Evolutionary conservation across 1,140 invertebrate species (phyloP).

Genomic region (Geopemphigus sp.): DNA sequence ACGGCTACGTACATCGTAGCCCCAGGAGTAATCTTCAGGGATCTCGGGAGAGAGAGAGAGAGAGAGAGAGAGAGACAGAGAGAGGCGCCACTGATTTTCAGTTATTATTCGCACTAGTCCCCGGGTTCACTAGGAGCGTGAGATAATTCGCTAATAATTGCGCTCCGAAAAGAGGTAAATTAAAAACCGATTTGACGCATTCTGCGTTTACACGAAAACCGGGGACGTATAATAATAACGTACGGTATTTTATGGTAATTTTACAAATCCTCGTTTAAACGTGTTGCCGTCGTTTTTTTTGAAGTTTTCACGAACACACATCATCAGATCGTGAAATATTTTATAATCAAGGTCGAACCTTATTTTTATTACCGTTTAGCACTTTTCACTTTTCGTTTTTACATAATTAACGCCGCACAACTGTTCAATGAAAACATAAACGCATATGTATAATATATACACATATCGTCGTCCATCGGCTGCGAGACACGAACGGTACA

Average conservation of each 20-base stretch:
- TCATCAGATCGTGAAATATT: conserved; percentile 21
- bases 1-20: too few relatives aligned
- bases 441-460: too few relatives aligned
- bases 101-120: conserved; percentile 37
- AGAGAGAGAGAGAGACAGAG: too few relatives aligned
- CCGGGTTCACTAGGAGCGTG: conserved; percentile 30
- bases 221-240: background rate
- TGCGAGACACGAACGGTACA: background rate
- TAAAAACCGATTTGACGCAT: conserved; percentile 35
- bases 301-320: background rate
- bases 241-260: conserved; percentile 38
- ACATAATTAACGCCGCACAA: conserved; percentile 23
- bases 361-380: background rate
- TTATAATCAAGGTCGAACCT: conserved; percentile 12
- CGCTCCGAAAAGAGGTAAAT: conserved; percentile 7
- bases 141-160: conserved; percentile 48
- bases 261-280: conserved; percentile 33
- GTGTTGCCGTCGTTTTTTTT: background rate
- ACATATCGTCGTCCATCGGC: background rate
- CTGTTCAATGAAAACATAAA: conserved; percentile 32
- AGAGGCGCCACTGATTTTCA: conserved; percentile 42
- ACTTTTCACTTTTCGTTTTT: conserved; percentile 29
- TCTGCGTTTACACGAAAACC: background rate
- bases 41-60: conserved; percentile 14
- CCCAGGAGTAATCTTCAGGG: conserved; percentile 2